phyloP scores from a whole-genome alignment of 2,113 vertebrate genomes.

The Festucalex cinctus region DNA sequence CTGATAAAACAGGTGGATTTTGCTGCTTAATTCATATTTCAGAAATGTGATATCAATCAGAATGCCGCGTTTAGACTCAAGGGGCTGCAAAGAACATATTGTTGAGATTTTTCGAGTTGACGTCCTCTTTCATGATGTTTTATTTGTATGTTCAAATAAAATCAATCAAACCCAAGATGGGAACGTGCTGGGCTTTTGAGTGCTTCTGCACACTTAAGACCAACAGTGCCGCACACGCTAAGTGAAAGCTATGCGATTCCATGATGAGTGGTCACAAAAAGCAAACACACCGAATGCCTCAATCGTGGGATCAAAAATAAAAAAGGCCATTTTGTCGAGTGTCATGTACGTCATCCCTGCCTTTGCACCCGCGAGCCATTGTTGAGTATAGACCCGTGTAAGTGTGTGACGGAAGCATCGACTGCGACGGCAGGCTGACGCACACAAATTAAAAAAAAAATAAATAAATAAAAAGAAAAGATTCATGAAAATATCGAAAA shows the following conservation, averaged over 20 bases:
- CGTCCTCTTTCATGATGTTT: not conserved
- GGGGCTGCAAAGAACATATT: no score
- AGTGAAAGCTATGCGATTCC: constrained; percentile 6
- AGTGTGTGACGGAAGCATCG: constrained; percentile 24
- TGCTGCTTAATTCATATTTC: no score
- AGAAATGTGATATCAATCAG: no score
- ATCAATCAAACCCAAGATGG: no score
- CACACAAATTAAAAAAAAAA: no score
- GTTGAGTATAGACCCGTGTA: constrained; percentile 29
- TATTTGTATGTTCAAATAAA: no score
- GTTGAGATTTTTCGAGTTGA: no score
- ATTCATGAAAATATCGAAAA: constrained; percentile 58
- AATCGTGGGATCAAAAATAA: constrained; percentile 19
- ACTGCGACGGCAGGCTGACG: constrained; percentile 27
- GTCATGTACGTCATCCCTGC: constrained; percentile 25
- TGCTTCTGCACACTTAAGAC: not conserved
- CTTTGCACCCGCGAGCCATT: constrained; percentile 36
- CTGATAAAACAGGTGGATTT: no score
- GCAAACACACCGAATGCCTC: constrained; percentile 38
- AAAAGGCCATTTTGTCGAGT: constrained; percentile 25
- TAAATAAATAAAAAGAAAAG: no score
- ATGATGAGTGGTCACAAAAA: constrained; percentile 30
- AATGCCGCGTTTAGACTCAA: no score
- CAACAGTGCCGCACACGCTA: not conserved
- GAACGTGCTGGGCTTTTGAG: not conserved